Evolutionary conservation across 2,888 invertebrate genomes (phyloP).

Genomic region (Limulus polyphemus): DNA sequence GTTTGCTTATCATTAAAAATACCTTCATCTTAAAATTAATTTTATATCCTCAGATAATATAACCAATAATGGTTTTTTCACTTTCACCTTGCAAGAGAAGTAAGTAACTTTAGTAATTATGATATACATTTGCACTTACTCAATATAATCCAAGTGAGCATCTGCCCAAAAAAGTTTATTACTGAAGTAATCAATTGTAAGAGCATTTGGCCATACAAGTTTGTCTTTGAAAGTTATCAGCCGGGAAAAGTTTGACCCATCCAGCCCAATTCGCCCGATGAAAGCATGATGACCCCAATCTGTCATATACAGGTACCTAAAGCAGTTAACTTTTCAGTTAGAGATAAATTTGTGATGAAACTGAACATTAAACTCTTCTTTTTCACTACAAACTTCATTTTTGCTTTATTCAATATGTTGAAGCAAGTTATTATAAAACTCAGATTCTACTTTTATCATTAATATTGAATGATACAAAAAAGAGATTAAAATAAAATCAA

Average conservation of each 20-base stretch:
- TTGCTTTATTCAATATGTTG: no score
- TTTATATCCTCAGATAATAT: no score
- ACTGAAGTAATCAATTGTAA: conserved; percentile 91
- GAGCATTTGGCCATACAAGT: conserved; percentile 96
- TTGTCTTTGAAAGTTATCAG: conserved; percentile 85
- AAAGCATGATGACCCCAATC: conserved; percentile 84
- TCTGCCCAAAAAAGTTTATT: conserved; percentile 95
- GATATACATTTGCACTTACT: conserved; percentile 37
- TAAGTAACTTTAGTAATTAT: not conserved
- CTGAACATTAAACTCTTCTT: no score
- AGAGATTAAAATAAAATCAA: no score
- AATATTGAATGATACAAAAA: no score
- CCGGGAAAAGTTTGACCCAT: conserved; percentile 76
- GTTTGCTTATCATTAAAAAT: no score
- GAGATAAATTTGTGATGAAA: not conserved
- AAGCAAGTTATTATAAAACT: no score
- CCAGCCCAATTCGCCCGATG: conserved; percentile 94
- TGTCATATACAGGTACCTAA: conserved; percentile 64
- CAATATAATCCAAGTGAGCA: conserved; percentile 94
- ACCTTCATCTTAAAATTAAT: no score
- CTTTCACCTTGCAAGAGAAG: no score
- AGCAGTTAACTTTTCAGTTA: conserved; percentile 1
- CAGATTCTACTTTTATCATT: no score
- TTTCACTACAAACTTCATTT: no score
- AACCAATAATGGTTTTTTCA: no score